Conservation (phyloP, 2,113 vertebrate species). For the Rattus rattus region DNA sequence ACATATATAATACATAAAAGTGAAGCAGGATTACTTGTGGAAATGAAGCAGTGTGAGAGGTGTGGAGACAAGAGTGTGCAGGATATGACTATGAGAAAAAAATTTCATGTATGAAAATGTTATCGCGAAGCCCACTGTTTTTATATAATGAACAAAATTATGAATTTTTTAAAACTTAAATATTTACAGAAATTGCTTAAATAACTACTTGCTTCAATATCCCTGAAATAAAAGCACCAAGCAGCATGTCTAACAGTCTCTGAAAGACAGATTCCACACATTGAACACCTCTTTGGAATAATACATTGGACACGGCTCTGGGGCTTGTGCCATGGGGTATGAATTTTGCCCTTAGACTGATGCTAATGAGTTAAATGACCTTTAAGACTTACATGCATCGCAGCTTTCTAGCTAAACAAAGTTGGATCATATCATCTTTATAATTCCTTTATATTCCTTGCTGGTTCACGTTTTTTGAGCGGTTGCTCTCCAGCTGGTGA, state of each 20-base stretch:
- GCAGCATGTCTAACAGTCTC: neutral
- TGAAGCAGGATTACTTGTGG: neutral
- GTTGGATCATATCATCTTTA: neutral
- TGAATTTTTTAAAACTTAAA: neutral
- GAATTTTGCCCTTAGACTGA: neutral
- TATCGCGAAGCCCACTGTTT: neutral
- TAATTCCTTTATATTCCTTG: neutral
- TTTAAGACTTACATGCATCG: neutral
- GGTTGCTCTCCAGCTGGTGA: neutral
- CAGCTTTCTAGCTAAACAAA: neutral
- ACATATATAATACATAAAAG: neutral
- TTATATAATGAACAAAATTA: neutral
- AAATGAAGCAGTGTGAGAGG: neutral
- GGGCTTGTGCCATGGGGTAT: too few relatives aligned
- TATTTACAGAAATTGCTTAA: constrained; percentile 13
- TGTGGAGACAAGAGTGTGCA: neutral
- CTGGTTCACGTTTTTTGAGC: neutral
- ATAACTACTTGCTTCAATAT: neutral
- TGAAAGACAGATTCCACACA: neutral
- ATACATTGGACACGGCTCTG: neutral
- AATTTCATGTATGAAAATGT: neutral
- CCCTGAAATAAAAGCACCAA: neutral
- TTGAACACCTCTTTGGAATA: neutral
- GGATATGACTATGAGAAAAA: neutral
- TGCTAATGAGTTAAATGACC: neutral